Evolutionary conservation across 2,888 invertebrate species (phyloP), one percentile per base, ranked within the genome.

Genomic region (Syrphus vitripennis): DNA sequence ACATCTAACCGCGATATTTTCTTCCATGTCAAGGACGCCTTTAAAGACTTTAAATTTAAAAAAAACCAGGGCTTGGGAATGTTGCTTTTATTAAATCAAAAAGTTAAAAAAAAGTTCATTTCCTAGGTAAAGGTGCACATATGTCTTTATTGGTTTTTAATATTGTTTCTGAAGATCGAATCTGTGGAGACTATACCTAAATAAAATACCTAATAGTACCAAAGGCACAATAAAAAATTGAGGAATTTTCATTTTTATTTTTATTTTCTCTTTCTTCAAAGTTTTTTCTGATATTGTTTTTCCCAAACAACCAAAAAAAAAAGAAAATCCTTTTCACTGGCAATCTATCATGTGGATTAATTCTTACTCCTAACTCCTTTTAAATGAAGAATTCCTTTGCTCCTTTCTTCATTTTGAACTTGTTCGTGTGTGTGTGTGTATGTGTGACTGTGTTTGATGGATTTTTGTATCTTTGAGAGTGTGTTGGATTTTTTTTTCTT

Each of bases 281-380:
- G 31, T 3, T 40, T 61, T 50, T 67, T 50, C 61, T 42, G 37
- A 59, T 59, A 29, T 61, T 53, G 45, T 34, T 21, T 26, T 59
- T 42, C 14, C 5, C 34, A 14, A 29, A 10, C 1, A n/a, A n/a
- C n/a, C n/a, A n/a, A n/a, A n/a, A n/a, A n/a, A n/a, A n/a, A n/a
- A n/a, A n/a, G 53, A 19, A 67, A 42, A 19, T 55, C 10, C 24
- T 50, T 48, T 12, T 14, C 12, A 10, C 37, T 24, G 21, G 72
- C 82, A 86, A 86, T 86, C 77, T 72, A 86, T 86, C 86, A 86
- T 86, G 63, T 69, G 74, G 74, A 82, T 86, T 82, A 86, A 86
- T 86, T 69, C 78, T 63, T 50, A 65, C 70, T 78, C 81, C 81
- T 82, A 86, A 86, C 82, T 86, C 78, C 74, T 69, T 78, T 82